Evolutionary conservation across 2,113 vertebrate genomes (phyloP), one percentile per base, ranked within the genome.

Genomic region (Ranitomeya imitator): DNA sequence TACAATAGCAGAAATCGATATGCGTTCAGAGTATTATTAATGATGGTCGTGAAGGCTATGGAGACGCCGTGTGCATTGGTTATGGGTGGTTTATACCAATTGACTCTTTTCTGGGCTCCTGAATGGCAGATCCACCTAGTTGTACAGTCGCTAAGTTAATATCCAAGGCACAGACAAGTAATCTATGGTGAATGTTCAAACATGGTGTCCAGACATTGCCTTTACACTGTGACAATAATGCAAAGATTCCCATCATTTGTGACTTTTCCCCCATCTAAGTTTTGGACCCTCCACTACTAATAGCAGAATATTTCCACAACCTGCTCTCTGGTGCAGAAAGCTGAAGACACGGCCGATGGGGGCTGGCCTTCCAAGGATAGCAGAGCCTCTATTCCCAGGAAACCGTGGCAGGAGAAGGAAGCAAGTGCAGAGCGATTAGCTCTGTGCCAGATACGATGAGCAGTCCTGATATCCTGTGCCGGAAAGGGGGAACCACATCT

Each of bases 401-500:
- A 89, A 71, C 82, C 60, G 82, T 77, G 87, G 87, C 74, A 57
- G 74, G 89, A 83, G 83, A 90, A 90, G 91, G 91, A 90, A 90
- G 91, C 90, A 60, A 88, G 0, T 15, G 82, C 82, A 71, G 84
- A 85, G 92, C 90, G 92, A 92, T 82, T 92, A 91, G 85, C 89
- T 79, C 86, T 91, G 93, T 91, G 91, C 65, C 65, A 88, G 93
- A 94, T 94, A 93, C 89, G 87, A 91, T 86, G 90, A 86, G 87
- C 92, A 91, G 93, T 91, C 91, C 90, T 90, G 81, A 74, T 91
- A 89, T 90, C 91, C 89, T 90, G 91, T 92, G 89, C 90, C 87
- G 89, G 88, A 90, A 90, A 88, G 74, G 81, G 87, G 89, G 79
- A 87, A 87, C 91, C 90, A 90, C 91, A 85, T 82, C 91, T 89